Evolutionary conservation across 1,140 invertebrate species (phyloP).

Genomic region (Ridgeia piscesae): DNA sequence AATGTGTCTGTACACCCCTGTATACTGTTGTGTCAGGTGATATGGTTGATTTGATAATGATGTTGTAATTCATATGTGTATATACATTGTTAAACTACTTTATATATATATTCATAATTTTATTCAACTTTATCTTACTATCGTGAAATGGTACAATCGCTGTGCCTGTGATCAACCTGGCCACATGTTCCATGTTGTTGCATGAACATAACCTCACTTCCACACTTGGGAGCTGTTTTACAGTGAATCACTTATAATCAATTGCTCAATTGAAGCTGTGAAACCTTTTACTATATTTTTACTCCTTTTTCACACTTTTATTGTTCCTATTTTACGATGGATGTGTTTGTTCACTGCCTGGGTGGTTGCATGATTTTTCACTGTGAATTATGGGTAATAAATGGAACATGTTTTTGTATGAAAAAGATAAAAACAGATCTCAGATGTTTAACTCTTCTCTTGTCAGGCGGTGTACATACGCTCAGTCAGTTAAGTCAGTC

Average conservation of each 20-base stretch:
- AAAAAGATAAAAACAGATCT: not conserved
- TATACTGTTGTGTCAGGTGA: not conserved
- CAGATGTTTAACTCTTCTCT: not conserved
- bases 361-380: not conserved
- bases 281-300: not conserved
- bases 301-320: not conserved
- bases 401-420: not conserved
- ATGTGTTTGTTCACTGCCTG: not conserved
- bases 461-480: not conserved
- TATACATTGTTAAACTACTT: not conserved
- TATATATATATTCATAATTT: slow-evolving; percentile 1
- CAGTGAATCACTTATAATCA: not conserved
- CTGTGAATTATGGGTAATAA: not conserved
- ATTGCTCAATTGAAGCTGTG: not conserved
- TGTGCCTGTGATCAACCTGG: not conserved
- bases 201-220: not conserved
- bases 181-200: not conserved
- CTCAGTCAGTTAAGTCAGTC: not conserved
- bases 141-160: not conserved
- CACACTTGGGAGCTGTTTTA: not conserved
- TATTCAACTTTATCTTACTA: not conserved
- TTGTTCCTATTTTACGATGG: not conserved
- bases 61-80: not conserved
- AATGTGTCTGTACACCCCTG: not conserved
- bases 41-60: not conserved